These are phyloP conservation scores for Tyrannus savana DNA, from an alignment of 2,113 vertebrate genomes.

Conservation along the genomic window DNA sequence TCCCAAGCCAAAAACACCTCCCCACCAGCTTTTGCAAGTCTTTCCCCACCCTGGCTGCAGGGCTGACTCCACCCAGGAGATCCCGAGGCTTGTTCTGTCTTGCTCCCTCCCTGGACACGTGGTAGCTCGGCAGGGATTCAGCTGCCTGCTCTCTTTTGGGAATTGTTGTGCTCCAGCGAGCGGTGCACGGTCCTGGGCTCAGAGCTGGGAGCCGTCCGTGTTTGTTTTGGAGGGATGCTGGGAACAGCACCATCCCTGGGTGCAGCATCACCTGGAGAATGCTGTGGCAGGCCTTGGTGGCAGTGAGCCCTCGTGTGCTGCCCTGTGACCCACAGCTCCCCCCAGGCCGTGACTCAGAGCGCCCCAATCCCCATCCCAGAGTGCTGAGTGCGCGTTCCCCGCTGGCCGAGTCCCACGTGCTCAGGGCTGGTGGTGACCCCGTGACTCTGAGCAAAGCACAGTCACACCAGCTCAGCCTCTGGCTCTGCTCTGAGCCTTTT, in stretches of 20 bases:
- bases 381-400: fast-evolving
- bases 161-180: not conserved
- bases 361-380: not conserved
- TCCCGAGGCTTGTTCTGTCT: not conserved
- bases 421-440: fast-evolving
- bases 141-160: not conserved
- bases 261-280: fast-evolving
- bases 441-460: not conserved
- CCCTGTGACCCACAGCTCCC: not conserved
- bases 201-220: fast-evolving
- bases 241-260: fast-evolving
- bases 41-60: not conserved
- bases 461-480: not conserved
- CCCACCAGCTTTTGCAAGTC: not conserved
- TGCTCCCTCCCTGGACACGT: not conserved
- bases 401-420: not conserved
- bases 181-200: fast-evolving
- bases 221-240: not conserved
- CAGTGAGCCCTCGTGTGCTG: not conserved
- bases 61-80: not conserved
- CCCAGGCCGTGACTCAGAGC: fast-evolving
- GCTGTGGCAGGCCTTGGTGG: not conserved
- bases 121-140: not conserved
- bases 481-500: not conserved
- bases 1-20: not conserved